phyloP scores from a whole-genome alignment of 2,888 invertebrate genomes.

The Phytoseiulus persimilis region DNA sequence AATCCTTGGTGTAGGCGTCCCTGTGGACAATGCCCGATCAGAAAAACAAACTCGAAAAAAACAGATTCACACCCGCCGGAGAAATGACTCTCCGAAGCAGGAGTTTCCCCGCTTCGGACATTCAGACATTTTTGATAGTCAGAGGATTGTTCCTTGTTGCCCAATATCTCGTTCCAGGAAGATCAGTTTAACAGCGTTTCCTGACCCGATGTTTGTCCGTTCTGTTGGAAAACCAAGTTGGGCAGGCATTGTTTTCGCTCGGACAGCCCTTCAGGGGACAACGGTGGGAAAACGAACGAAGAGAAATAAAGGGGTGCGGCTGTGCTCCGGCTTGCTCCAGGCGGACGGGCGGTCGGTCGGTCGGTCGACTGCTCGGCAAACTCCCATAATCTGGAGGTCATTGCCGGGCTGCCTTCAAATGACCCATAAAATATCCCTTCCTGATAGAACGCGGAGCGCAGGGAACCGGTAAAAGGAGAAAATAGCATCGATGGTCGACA shows the following conservation, averaged over 20 bases:
- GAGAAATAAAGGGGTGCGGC: background rate
- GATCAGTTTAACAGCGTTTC: background rate
- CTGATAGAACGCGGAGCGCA: background rate
- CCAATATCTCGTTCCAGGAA: background rate
- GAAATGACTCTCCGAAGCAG: background rate
- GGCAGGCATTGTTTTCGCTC: background rate
- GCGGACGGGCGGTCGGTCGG: no score
- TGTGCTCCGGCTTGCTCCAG: background rate
- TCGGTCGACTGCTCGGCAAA: background rate
- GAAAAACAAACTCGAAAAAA: no score
- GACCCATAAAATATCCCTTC: constrained; percentile 5
- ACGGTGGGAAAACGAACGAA: background rate
- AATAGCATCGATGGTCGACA: background rate
- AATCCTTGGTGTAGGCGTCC: no score
- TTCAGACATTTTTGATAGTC: background rate
- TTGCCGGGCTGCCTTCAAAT: background rate
- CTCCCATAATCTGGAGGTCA: constrained; percentile 5
- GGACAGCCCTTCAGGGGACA: background rate
- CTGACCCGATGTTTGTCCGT: background rate
- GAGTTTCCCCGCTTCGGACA: background rate
- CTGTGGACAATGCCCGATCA: no score
- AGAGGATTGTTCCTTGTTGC: background rate
- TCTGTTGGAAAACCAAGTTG: constrained; percentile 5
- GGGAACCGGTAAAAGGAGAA: background rate
- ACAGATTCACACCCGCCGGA: no score